Base-by-base conservation (phyloP, 2,888 invertebrate genomes). In the Leptura quadrifasciata region DNA sequence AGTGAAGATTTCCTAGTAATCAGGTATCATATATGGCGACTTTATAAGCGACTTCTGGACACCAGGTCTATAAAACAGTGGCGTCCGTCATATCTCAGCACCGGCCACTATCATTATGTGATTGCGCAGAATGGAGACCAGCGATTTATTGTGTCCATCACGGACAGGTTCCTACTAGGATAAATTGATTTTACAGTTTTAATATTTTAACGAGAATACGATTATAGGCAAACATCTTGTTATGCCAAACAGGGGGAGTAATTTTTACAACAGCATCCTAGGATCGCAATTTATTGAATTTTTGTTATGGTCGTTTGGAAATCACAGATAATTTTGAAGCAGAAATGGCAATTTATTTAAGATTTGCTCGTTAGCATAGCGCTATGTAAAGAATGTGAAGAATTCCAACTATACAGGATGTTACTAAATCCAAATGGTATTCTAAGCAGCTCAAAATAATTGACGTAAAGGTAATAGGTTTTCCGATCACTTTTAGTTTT, bases 181-280 rank as follows among this genome's bases (percentile, higher is more conserved):
- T 74, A 74, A 77, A 79, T 79, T 74, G 77, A 74, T 77, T 77
- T 79, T 77, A 77, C 79, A 76, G 74, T 79, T 79, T 77, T 76
- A 72, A 76, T 77, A 77, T 76, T 77, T 76, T 79, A 79, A 79
- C 79, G 77, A 79, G 79, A 70, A 72, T 72, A 47, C 74, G 76
- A 57, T 61, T 77, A 72, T 68, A 76, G 76, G 58, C 74, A 69
- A 69, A 20, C 54, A 61, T 74, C 70, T 79, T 74, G 79, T 77
- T 79, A 77, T 72, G 72, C 79, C 79, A 77, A 79, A 79, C 76
- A 75, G 77, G 74, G 74, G 74, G 64, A 64, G 58, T 47, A 2
- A 47, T 47, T 47, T 47, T 47, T 47, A n/a, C 47, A 47, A 5
- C n/a, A n/a, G n/a, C 47, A 47, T 52, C 55, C 55, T 67, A 58